Conservation (phyloP, 1,140 invertebrate genomes). For the Solen grandis region DNA sequence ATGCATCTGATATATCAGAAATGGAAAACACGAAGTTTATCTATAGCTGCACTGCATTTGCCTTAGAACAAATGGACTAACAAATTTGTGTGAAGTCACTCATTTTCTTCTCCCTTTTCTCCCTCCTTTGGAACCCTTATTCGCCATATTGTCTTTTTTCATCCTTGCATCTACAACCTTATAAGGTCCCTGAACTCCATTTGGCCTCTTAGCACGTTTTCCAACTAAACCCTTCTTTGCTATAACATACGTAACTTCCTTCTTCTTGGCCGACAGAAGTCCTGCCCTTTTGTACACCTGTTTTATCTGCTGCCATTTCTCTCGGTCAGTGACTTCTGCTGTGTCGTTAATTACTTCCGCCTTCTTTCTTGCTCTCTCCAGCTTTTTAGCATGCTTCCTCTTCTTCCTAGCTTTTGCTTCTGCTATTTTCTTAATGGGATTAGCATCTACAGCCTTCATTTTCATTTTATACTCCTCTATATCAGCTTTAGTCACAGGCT, state of each 20-base stretch:
- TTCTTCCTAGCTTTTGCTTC: constrained; percentile 99
- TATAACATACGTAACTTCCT: constrained; percentile 96
- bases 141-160: constrained; percentile 93
- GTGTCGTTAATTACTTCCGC: constrained; percentile 95
- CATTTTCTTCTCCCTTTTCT: constrained; percentile 51
- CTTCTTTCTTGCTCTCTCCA: constrained; percentile 98
- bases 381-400: constrained; percentile 89
- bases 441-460: constrained; percentile 93
- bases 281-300: constrained; percentile 96
- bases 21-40: too few relatives aligned
- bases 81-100: too few relatives aligned
- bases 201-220: constrained; percentile 89
- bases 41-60: too few relatives aligned
- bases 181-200: constrained; percentile 94
- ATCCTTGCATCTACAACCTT: constrained; percentile 97
- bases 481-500: constrained; percentile 88
- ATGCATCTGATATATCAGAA: too few relatives aligned
- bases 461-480: constrained; percentile 83
- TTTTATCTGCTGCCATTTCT: constrained; percentile 95
- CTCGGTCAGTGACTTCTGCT: constrained; percentile 92
- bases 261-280: constrained; percentile 87
- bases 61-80: too few relatives aligned
- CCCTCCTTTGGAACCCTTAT: constrained; percentile 50
- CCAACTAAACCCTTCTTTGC: constrained; percentile 90
- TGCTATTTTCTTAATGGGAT: constrained; percentile 98